A percentile compares a stretch with the other conserved stretches of the same genome.
phyloP scores from a whole-genome alignment of 2,113 vertebrate species.

The Callithrix jacchus region DNA sequence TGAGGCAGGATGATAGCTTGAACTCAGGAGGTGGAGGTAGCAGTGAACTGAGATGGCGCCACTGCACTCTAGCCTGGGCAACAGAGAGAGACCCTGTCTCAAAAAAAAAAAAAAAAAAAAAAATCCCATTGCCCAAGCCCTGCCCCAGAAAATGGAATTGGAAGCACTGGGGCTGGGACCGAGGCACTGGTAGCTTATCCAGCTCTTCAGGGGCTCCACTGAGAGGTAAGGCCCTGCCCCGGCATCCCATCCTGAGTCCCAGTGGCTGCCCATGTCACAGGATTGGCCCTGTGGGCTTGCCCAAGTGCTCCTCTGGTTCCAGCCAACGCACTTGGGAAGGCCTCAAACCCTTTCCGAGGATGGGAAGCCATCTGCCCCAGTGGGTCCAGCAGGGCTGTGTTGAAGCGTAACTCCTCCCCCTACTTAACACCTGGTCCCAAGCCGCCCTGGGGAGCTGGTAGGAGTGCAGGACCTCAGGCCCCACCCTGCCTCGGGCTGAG shows the following conservation, averaged over 20 bases:
- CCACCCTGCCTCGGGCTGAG: neutral
- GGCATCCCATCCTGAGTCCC: accelerated
- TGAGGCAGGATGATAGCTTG: too few species aligned
- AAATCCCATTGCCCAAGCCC: neutral
- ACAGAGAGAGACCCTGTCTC: too few species aligned
- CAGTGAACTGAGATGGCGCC: too few species aligned
- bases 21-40: too few species aligned
- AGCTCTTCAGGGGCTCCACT: neutral
- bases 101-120: too few species aligned
- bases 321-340: neutral
- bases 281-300: neutral
- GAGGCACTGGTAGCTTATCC: too few species aligned
- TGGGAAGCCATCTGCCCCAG: too few species aligned
- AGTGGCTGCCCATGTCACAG: accelerated
- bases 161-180: neutral
- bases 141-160: neutral
- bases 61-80: too few species aligned
- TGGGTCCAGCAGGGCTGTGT: too few species aligned
- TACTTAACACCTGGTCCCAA: neutral
- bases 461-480: neutral
- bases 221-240: neutral
- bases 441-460: neutral
- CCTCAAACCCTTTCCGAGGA: neutral
- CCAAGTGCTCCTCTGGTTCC: neutral
- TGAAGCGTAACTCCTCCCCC: neutral